A percentile compares a stretch with the other conserved stretches of the same genome.
Conservation (phyloP, 2,113 vertebrate species). For the Cavia aperea region DNA sequence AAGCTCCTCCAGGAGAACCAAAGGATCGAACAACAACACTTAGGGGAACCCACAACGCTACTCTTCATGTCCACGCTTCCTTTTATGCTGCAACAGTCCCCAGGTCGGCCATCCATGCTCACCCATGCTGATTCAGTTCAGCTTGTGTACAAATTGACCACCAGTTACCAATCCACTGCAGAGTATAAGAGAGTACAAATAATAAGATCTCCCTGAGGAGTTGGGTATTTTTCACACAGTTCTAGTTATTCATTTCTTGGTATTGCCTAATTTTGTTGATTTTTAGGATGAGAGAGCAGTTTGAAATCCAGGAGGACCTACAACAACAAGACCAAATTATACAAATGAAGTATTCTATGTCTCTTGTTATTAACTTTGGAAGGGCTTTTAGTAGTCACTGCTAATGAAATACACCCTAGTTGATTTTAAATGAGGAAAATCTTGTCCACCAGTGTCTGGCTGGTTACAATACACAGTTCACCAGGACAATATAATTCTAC, state of each 20-base stretch:
- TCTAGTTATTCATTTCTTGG: background rate
- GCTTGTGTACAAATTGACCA: no score
- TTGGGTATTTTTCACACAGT: background rate
- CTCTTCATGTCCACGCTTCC: no score
- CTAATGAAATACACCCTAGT: background rate
- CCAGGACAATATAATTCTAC: background rate
- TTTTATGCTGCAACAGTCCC: no score
- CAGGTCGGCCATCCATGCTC: no score
- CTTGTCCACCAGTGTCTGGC: background rate
- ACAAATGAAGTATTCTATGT: background rate
- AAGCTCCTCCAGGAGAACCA: no score
- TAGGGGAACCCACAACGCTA: no score
- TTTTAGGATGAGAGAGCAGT: background rate
- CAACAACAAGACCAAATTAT: background rate
- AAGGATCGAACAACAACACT: no score
- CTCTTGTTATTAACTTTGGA: background rate
- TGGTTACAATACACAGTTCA: background rate
- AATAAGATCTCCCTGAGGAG: background rate
- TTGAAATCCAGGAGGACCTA: background rate
- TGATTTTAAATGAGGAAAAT: background rate
- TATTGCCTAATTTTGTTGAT: background rate
- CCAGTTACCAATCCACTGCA: no score
- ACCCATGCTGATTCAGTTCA: no score
- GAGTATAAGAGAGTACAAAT: background rate
- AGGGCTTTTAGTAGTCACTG: background rate